Conservation (phyloP, 1,140 invertebrate genomes). For the Druon quercuslanigerum region DNA sequence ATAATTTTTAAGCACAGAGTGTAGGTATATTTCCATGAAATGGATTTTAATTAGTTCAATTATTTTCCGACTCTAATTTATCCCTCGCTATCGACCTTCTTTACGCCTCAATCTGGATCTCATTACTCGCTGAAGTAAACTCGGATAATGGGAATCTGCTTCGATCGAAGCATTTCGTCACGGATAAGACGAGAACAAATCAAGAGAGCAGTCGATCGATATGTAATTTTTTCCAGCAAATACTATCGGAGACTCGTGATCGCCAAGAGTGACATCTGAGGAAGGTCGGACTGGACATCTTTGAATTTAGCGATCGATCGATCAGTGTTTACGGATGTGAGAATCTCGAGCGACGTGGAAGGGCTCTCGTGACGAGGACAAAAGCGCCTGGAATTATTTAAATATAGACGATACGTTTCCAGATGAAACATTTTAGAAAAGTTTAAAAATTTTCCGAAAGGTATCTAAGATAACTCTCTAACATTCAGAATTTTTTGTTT, state of each 20-base stretch:
- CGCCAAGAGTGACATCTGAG: slow-evolving; percentile 18
- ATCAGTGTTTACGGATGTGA: slow-evolving; percentile 31
- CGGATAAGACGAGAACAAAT: slow-evolving; percentile 28
- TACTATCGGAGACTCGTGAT: slow-evolving; percentile 18
- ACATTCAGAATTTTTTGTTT: too few species aligned
- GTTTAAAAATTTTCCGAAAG: background rate
- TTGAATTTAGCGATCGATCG: slow-evolving; percentile 26
- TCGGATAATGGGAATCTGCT: slow-evolving; percentile 16
- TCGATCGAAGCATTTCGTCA: slow-evolving; percentile 9
- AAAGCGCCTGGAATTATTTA: slow-evolving; percentile 7
- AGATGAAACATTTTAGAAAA: background rate
- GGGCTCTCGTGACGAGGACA: slow-evolving; percentile 5
- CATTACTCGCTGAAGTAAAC: background rate
- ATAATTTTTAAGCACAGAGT: too few species aligned
- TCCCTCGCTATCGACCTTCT: background rate
- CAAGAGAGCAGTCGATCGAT: slow-evolving; percentile 19
- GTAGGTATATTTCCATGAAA: too few species aligned
- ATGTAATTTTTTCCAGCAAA: slow-evolving; percentile 21
- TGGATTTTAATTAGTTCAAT: too few species aligned
- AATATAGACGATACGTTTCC: background rate
- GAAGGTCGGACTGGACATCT: slow-evolving; percentile 25
- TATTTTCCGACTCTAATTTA: too few species aligned
- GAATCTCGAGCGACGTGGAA: slow-evolving; percentile 17
- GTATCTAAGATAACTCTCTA: too few species aligned
- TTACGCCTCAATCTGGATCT: background rate